These are phyloP conservation scores for Bombylius discolor DNA, from an alignment of 2,888 invertebrate species.

Conservation along the genomic window DNA sequence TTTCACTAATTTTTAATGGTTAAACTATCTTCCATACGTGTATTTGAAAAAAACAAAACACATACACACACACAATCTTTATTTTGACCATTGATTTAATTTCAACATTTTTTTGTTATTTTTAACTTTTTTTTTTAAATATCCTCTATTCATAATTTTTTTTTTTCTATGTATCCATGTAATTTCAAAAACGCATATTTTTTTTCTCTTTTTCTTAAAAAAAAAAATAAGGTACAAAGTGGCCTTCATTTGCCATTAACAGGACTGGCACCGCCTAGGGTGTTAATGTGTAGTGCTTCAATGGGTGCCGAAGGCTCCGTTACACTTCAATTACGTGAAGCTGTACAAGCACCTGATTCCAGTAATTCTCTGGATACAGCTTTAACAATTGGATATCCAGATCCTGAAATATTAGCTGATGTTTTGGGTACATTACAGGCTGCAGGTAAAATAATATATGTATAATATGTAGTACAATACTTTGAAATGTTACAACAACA, in stretches of 20 bases:
- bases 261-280: slow-evolving; percentile 26
- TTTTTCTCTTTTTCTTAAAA: slow-evolving; percentile 7
- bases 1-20: too few relatives aligned
- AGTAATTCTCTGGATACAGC: slow-evolving; percentile 41
- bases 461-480: too few relatives aligned
- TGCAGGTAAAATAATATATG: slow-evolving; percentile 31
- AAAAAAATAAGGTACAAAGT: slow-evolving; percentile 28
- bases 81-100: too few relatives aligned
- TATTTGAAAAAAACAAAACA: too few relatives aligned
- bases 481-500: too few relatives aligned
- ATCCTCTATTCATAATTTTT: too few relatives aligned
- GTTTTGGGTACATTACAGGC: slow-evolving; percentile 52
- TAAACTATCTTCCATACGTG: too few relatives aligned
- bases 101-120: too few relatives aligned
- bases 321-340: slow-evolving; percentile 36
- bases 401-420: slow-evolving; percentile 60
- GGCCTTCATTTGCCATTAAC: slow-evolving; percentile 35
- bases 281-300: slow-evolving; percentile 35
- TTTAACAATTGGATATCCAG: slow-evolving; percentile 56
- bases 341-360: slow-evolving; percentile 25
- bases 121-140: too few relatives aligned
- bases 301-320: slow-evolving; percentile 37
- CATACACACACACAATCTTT: too few relatives aligned
- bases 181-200: background rate
- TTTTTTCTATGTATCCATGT: too few relatives aligned